phyloP scores from a whole-genome alignment of 1,140 invertebrate genomes.

The Achroia grisella region DNA sequence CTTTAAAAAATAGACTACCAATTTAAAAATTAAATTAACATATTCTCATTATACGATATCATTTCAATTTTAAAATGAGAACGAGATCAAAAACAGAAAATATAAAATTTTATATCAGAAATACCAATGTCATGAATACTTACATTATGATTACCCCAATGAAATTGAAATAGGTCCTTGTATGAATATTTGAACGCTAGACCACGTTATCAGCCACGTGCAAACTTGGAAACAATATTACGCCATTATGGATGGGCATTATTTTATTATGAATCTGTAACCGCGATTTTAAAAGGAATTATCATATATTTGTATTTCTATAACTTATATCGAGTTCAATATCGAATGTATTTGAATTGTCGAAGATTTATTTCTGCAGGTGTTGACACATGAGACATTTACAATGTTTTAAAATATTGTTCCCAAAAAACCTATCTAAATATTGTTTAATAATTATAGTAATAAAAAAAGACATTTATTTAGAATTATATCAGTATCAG shows the following conservation, averaged over 20 bases:
- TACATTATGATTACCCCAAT: slow-evolving; percentile 42
- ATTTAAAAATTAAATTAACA: no score
- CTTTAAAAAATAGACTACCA: no score
- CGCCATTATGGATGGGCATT: slow-evolving; percentile 44
- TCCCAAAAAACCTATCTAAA: no score
- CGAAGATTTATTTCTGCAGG: no score
- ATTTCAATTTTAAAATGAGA: slow-evolving; percentile 23
- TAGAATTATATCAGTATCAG: no score
- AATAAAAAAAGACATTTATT: no score
- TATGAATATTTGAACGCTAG: slow-evolving; percentile 48
- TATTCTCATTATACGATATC: no score
- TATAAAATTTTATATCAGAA: no score
- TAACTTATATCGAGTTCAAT: slow-evolving; percentile 29
- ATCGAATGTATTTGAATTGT: slow-evolving; percentile 9
- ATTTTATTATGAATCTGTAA: slow-evolving; percentile 67
- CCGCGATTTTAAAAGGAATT: slow-evolving; percentile 36
- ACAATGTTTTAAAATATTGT: no score
- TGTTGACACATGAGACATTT: no score
- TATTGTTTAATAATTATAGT: no score
- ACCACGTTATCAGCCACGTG: slow-evolving; percentile 53
- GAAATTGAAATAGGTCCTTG: slow-evolving; percentile 50
- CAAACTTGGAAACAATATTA: slow-evolving; percentile 43
- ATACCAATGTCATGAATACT: slow-evolving; percentile 24
- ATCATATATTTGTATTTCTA: slow-evolving; percentile 45
- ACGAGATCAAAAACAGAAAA: slow-evolving; percentile 32